Base-by-base conservation (phyloP, 2,113 vertebrate species). In the Sitta europaea region DNA sequence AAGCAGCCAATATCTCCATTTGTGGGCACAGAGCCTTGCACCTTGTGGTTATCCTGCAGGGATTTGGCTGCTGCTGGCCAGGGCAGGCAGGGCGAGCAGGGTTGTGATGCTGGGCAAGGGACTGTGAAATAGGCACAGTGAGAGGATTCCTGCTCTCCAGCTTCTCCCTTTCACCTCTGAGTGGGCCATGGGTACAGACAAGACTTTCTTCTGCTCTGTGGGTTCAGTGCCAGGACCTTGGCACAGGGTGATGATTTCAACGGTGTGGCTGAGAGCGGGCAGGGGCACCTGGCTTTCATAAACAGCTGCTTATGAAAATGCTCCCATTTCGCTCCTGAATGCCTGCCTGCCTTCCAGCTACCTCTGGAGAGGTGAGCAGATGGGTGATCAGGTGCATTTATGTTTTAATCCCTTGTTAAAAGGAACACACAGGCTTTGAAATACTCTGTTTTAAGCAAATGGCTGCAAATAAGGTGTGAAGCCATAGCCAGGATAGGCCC, bases 381-480 rank as follows among this genome's bases (percentile, higher is more conserved):
- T 54, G 80, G 83, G 24, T 18, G 36, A 81, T 33, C 93, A 90
- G 88, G 75, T 90, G 87, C 47, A 12, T 59, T 88, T 61, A 17
- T 85, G 15, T 81, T 94, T 90, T 74, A 80, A 47, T 80, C 47
- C 80, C 59, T 79, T 61, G 72, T 58, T 65, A 57, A 61, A 80
- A 92, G 28, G 54, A 71, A 35, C 27, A 54, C 6, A 55, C 12
- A 71, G 25, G 33, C 11, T 65, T 85, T 83, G 74, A 93, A 95
- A 87, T 61, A 66, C 1, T 83, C 40, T 72, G 31, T 79, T 77
- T 76, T 48, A 63, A 79, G 62, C 66, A 88, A 93, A 92, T 24
- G 16, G 67, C 70, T 91, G 40, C 61, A 95, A 86, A 88, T 68
- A 89, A 94, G 71, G 73, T 80, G 89, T 78, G 86, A 95, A 91